A percentile compares a stretch with the other conserved stretches of the same genome.
phyloP scores from a whole-genome alignment of 30 jellyfish, hydroid and myxozoan genomes.

The Clytia hemisphaerica region DNA sequence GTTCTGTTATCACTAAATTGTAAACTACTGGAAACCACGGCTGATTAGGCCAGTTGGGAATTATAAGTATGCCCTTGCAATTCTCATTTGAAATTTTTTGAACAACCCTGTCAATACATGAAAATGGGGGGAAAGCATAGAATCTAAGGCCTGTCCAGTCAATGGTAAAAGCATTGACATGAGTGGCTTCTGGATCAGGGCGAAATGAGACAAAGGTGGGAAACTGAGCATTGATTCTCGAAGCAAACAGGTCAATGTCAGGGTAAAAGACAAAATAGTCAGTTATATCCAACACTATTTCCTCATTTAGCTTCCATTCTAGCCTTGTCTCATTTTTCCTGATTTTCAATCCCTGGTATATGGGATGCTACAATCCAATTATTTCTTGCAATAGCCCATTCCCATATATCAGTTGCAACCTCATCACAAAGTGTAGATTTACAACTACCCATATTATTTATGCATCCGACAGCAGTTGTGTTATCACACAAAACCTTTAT shows the following conservation, averaged over 20 bases:
- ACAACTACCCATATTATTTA: neutral
- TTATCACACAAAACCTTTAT: slow-evolving; percentile 20
- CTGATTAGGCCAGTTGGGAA: slow-evolving; percentile 42
- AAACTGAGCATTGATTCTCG: slow-evolving; percentile 1
- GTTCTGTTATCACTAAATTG: neutral
- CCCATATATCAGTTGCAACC: neutral
- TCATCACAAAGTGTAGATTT: neutral
- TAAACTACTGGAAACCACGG: slow-evolving; percentile 17
- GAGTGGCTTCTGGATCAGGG: slow-evolving; percentile 28
- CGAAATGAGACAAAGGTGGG: slow-evolving; percentile 3
- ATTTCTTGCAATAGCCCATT: neutral
- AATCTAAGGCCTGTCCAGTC: slow-evolving; percentile 1
- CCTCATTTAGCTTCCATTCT: slow-evolving; percentile 7
- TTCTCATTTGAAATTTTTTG: slow-evolving; percentile 16
- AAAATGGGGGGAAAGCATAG: slow-evolving; percentile 40
- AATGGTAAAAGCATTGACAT: slow-evolving; percentile 1
- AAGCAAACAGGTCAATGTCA: slow-evolving; percentile 19
- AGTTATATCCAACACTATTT: neutral
- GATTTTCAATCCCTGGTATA: slow-evolving; percentile 1
- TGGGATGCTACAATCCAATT: neutral
- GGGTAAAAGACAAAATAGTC: neutral
- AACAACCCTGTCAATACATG: neutral
- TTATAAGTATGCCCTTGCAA: slow-evolving; percentile 23
- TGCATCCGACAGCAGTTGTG: slow-evolving; percentile 25
- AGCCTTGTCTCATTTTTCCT: neutral